These are phyloP conservation scores for Dichetophora obliterata DNA, from an alignment of 2,888 invertebrate species.

Conservation along the genomic window DNA sequence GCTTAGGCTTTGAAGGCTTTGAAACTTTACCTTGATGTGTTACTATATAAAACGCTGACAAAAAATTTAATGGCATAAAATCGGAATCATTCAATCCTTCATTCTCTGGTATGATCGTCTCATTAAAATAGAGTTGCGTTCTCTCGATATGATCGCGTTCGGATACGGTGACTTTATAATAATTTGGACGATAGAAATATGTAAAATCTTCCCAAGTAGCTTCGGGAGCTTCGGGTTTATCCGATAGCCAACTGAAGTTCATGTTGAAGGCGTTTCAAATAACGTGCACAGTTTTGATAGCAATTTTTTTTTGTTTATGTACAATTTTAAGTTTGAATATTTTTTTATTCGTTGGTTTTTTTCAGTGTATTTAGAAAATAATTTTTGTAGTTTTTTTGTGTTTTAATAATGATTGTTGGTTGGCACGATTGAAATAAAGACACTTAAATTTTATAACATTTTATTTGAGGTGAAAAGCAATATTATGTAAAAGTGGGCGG, in stretches of 20 bases:
- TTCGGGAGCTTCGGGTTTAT: conserved; percentile 68
- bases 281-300: neutral
- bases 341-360: conserved; percentile 38
- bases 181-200: conserved; percentile 67
- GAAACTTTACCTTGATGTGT: conserved; percentile 70
- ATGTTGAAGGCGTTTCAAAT: conserved; percentile 53
- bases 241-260: conserved; percentile 68
- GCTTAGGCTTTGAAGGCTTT: neutral
- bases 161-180: conserved; percentile 69
- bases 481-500: conserved; percentile 52
- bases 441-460: conserved; percentile 67
- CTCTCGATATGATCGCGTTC: conserved; percentile 70
- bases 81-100: conserved; percentile 66
- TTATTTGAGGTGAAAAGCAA: conserved; percentile 45
- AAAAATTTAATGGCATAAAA: conserved; percentile 69
- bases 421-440: conserved; percentile 64
- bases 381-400: conserved; percentile 44
- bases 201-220: conserved; percentile 72
- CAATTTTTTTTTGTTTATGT: conserved; percentile 26
- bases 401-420: conserved; percentile 41
- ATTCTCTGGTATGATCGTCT: conserved; percentile 66
- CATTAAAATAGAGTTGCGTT: conserved; percentile 64
- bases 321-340: conserved; percentile 34
- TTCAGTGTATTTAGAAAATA: conserved; percentile 30
- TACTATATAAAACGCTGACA: conserved; percentile 68